Conservation (phyloP, 2,113 vertebrate genomes). For the Paramisgurnus dabryanus region DNA sequence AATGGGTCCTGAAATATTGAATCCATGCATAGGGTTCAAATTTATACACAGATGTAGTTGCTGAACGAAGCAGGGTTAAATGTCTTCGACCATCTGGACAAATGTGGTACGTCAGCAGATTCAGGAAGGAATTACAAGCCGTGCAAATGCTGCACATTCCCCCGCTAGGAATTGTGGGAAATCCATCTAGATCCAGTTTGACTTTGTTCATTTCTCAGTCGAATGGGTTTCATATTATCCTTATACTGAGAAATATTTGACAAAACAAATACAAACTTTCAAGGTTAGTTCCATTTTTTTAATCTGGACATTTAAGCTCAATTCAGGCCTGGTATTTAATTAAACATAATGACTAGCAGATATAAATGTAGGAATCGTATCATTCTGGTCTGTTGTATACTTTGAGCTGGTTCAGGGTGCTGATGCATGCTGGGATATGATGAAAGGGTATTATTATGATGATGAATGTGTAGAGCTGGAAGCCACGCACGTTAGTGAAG, state of each 20-base stretch:
- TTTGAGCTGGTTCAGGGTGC: not conserved
- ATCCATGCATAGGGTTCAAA: no score
- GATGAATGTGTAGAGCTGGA: constrained; percentile 48
- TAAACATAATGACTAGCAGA: not conserved
- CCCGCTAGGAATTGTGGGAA: constrained; percentile 53
- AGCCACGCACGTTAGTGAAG: constrained; percentile 37
- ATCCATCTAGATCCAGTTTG: constrained; percentile 50
- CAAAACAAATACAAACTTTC: not conserved
- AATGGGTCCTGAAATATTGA: no score
- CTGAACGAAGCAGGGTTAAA: not conserved
- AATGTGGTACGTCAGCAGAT: constrained; percentile 58
- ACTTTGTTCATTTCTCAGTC: constrained; percentile 10
- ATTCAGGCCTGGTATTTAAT: not conserved
- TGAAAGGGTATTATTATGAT: constrained; percentile 53
- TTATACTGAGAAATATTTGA: constrained; percentile 17
- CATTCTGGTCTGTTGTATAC: not conserved
- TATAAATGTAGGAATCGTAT: constrained; percentile 5
- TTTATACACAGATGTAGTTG: no score
- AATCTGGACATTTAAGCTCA: not conserved
- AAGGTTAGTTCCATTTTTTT: not conserved
- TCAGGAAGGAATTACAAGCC: constrained; percentile 59
- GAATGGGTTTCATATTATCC: constrained; percentile 18
- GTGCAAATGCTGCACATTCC: constrained; percentile 59
- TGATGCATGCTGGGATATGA: constrained; percentile 17
- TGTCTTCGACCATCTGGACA: not conserved